phyloP scores from a whole-genome alignment of 2,888 invertebrate genomes.

The Cepaea hortensis region DNA sequence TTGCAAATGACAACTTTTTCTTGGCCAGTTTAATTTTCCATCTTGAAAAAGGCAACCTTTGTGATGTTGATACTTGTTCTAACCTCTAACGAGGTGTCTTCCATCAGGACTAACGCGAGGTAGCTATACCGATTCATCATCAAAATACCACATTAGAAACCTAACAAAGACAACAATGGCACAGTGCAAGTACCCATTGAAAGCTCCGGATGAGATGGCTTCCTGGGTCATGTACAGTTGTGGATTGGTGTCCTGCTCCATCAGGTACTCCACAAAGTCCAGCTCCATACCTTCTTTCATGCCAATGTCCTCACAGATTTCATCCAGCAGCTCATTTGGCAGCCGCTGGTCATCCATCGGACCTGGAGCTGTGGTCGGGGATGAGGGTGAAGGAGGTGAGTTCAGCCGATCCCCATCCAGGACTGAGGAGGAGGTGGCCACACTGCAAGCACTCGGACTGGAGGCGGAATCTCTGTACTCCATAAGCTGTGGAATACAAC shows the following conservation, averaged over 20 bases:
- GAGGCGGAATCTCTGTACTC: constrained; percentile 70
- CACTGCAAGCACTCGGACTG: constrained; percentile 53
- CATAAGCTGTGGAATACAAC: constrained; percentile 64
- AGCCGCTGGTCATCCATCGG: constrained; percentile 62
- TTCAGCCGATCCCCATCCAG: constrained; percentile 65
- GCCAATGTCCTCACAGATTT: constrained; percentile 75
- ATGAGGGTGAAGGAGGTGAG: constrained; percentile 67
- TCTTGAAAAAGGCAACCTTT: no score
- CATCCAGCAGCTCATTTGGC: constrained; percentile 73
- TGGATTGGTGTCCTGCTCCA: constrained; percentile 68
- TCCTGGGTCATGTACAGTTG: constrained; percentile 70
- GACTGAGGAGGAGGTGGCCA: constrained; percentile 61
- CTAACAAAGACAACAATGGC: no score
- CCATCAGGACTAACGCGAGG: no score
- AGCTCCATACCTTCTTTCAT: constrained; percentile 76
- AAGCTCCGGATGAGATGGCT: constrained; percentile 51
- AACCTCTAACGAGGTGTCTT: no score
- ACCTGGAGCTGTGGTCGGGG: constrained; percentile 59
- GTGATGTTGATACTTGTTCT: no score
- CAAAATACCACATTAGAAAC: no score
- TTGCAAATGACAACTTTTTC: no score
- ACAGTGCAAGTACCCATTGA: constrained; percentile 32
- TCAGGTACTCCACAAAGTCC: constrained; percentile 73
- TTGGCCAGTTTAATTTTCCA: no score
- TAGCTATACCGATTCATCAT: no score